Conservation (phyloP, 2,888 invertebrate genomes). For the Tenodera sinensis region DNA sequence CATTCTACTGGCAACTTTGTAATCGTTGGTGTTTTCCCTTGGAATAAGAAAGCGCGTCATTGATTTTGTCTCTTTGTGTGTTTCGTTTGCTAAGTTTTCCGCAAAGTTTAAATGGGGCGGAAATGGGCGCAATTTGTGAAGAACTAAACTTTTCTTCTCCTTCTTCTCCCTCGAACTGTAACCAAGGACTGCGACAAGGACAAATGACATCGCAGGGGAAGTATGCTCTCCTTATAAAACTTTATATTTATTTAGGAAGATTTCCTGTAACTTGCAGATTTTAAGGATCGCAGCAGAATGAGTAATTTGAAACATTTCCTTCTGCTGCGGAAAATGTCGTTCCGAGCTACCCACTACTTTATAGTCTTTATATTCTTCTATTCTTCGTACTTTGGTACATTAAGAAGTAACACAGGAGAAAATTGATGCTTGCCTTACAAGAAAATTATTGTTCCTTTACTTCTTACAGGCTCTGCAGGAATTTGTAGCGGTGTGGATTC, state of each 20-base stretch:
- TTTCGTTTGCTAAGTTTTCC: neutral
- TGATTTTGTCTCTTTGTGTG: neutral
- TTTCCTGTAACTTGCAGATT: neutral
- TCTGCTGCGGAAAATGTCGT: neutral
- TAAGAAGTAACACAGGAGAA: too few species aligned
- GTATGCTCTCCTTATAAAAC: neutral
- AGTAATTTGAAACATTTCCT: neutral
- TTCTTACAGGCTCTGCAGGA: too few species aligned
- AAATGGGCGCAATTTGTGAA: neutral
- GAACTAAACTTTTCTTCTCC: neutral
- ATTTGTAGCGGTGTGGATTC: too few species aligned
- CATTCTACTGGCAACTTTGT: too few species aligned
- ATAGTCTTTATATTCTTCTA: too few species aligned
- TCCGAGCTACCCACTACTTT: neutral
- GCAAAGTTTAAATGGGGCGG: slow-evolving; percentile 9
- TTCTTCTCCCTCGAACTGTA: neutral
- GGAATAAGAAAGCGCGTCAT: neutral
- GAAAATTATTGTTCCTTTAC: too few species aligned
- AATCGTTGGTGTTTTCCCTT: too few species aligned
- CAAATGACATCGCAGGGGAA: neutral
- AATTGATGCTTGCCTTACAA: too few species aligned
- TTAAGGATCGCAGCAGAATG: neutral
- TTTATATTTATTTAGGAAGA: neutral
- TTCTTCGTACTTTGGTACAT: too few species aligned
- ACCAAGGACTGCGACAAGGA: neutral